A percentile compares a stretch with the other conserved stretches of the same genome.
phyloP scores from a whole-genome alignment of 2,797 vertebrate genomes.

The Takifugu ocellatus region DNA sequence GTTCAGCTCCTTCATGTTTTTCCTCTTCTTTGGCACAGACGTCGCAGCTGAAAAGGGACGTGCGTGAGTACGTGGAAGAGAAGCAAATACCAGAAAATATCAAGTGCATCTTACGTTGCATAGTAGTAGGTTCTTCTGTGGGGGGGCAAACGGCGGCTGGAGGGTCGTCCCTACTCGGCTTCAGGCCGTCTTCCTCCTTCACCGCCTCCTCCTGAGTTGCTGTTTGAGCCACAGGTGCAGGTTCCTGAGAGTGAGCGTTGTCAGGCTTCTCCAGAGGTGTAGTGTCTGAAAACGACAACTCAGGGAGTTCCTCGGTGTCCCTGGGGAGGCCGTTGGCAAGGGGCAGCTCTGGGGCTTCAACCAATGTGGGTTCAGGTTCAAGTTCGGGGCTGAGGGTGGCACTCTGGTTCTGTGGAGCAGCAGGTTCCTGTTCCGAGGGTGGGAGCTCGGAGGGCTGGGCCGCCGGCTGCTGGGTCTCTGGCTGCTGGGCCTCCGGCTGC shows the following conservation, averaged over 20 bases:
- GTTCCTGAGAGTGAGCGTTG: conserved; percentile 65
- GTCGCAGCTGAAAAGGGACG: conserved; percentile 64
- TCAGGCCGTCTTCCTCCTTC: conserved; percentile 55
- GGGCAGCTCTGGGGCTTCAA: conserved; percentile 74
- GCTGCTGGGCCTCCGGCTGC: too few relatives aligned
- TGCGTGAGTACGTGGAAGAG: too few relatives aligned
- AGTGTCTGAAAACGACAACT: conserved; percentile 61
- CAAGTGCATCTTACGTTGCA: conserved; percentile 76
- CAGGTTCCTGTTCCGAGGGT: conserved; percentile 34
- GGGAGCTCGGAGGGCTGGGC: conserved; percentile 25
- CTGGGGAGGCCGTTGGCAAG: conserved; percentile 81
- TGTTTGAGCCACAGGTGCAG: conserved; percentile 47
- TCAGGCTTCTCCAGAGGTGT: conserved; percentile 76
- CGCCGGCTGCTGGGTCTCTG: conserved; percentile 17
- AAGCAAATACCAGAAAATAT: not conserved
- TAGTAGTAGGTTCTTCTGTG: conserved; percentile 76
- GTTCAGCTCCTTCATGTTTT: conserved; percentile 91
- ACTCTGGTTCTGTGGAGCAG: conserved; percentile 24
- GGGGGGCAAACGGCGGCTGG: conserved; percentile 42
- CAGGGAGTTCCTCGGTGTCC: conserved; percentile 67
- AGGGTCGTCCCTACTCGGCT: conserved; percentile 69
- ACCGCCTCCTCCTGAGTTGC: conserved; percentile 35
- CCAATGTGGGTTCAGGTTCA: conserved; percentile 62
- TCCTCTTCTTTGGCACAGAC: conserved; percentile 94
- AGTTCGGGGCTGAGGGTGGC: conserved; percentile 2